Conservation (phyloP, 2,113 vertebrate species). For the Phasianus colchicus region DNA sequence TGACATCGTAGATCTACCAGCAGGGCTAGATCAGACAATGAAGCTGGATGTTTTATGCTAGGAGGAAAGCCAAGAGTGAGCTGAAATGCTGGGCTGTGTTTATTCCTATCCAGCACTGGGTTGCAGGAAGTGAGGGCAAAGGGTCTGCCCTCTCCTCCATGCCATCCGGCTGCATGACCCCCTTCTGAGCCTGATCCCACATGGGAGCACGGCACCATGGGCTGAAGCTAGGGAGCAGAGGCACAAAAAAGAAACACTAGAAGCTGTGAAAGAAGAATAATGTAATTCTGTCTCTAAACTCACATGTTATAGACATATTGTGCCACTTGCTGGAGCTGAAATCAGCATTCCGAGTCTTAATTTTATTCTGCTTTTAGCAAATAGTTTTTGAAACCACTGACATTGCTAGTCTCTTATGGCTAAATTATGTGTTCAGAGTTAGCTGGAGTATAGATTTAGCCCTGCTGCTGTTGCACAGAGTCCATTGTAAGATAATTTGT, state of each 20-base stretch:
- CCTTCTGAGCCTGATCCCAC: not conserved
- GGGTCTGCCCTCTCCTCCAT: not conserved
- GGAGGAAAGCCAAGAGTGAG: slow-evolving; percentile 28
- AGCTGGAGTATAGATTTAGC: slow-evolving; percentile 64
- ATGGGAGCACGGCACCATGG: not conserved
- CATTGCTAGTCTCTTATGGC: slow-evolving; percentile 39
- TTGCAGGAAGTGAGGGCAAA: not conserved
- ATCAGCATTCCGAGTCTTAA: not conserved
- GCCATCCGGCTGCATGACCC: not conserved
- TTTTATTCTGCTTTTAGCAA: slow-evolving; percentile 26
- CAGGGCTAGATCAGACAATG: slow-evolving; percentile 47
- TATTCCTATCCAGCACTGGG: not conserved
- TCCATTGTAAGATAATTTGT: slow-evolving; percentile 74
- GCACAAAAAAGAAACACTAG: not conserved
- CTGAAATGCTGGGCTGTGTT: not conserved
- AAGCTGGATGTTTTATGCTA: not conserved
- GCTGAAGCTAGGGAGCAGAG: not conserved
- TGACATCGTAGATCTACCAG: slow-evolving; percentile 7
- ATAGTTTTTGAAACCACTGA: slow-evolving; percentile 29
- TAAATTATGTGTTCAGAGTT: slow-evolving; percentile 64
- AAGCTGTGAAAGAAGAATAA: not conserved
- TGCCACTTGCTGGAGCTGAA: not conserved
- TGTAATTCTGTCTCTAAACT: not conserved
- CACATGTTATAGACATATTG: fast-evolving
- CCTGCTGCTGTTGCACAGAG: slow-evolving; percentile 59